phyloP scores from a whole-genome alignment of 2,113 vertebrate genomes.

The Antechinus flavipes region DNA sequence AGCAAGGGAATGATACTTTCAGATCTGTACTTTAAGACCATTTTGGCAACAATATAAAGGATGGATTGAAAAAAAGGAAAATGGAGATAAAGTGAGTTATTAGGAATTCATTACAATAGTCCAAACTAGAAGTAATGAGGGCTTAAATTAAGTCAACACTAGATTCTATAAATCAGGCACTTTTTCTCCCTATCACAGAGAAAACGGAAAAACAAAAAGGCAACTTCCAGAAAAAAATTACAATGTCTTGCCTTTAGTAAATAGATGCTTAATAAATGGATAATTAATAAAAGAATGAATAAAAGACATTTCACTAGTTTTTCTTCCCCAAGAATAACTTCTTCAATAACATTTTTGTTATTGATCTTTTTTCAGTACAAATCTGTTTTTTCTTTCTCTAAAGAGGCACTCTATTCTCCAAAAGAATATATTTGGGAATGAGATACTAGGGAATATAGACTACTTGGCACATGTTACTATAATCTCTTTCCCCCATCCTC shows the following conservation, averaged over 20 bases:
- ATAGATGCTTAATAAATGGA: not conserved
- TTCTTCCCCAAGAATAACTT: not conserved
- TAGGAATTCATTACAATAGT: not conserved
- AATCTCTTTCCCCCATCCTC: not conserved
- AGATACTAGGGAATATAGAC: not conserved
- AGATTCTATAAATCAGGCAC: not conserved
- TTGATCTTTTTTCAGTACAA: not conserved
- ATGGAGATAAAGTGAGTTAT: not conserved
- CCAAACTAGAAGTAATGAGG: not conserved
- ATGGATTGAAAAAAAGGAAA: not conserved
- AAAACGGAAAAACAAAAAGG: not conserved
- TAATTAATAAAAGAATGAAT: not conserved
- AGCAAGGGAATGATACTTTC: not conserved
- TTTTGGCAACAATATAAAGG: not conserved
- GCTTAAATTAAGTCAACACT: not conserved
- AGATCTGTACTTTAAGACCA: not conserved
- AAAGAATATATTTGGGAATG: not conserved
- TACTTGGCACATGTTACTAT: not conserved
- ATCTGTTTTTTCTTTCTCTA: not conserved
- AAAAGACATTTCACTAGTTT: not conserved
- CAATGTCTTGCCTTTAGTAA: not conserved
- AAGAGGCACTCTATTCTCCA: not conserved
- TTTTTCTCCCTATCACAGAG: not conserved
- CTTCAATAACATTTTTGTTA: not conserved
- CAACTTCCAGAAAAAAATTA: not conserved